A percentile compares a stretch with the other conserved stretches of the same genome.
Conservation (phyloP, 2,888 invertebrate species). For the Athetis lepigone region DNA sequence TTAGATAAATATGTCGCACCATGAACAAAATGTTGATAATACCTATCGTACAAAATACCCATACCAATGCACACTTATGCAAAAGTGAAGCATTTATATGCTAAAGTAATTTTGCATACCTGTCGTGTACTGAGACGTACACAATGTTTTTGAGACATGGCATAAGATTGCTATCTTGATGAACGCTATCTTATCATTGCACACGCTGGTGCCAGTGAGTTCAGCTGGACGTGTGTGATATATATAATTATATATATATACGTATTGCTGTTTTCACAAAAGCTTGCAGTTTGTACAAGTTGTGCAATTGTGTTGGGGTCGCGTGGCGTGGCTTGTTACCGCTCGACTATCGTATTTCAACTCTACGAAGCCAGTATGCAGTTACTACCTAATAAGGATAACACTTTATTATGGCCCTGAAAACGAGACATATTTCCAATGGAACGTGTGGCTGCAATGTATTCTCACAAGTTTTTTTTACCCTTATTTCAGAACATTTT, state of each 20-base stretch:
- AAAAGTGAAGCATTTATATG: constrained; percentile 4
- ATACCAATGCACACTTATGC: constrained; percentile 8
- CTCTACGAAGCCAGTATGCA: constrained; percentile 48
- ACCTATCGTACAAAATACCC: background rate
- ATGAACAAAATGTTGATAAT: background rate
- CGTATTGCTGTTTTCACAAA: background rate
- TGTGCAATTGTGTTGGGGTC: background rate
- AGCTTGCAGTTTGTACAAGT: background rate
- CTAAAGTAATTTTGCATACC: too few relatives aligned
- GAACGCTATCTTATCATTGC: background rate
- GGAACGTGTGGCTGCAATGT: too few relatives aligned
- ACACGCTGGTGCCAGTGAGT: background rate
- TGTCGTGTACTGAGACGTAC: constrained; percentile 10
- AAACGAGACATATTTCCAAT: background rate
- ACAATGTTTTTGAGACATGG: too few relatives aligned
- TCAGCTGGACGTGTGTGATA: background rate
- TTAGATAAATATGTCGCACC: constrained; percentile 4
- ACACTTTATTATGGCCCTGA: constrained; percentile 29
- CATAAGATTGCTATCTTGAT: constrained; percentile 6
- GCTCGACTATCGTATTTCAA: constrained; percentile 3
- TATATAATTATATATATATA: too few relatives aligned
- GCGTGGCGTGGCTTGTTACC: background rate
- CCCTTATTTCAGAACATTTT: too few relatives aligned
- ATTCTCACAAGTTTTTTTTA: too few relatives aligned
- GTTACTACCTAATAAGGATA: constrained; percentile 49